Percentiles rank a stretch among this genome's conserved stretches.
Evolutionary conservation across 2,113 vertebrate species (phyloP).

Genomic region (Tetrax tetrax): DNA sequence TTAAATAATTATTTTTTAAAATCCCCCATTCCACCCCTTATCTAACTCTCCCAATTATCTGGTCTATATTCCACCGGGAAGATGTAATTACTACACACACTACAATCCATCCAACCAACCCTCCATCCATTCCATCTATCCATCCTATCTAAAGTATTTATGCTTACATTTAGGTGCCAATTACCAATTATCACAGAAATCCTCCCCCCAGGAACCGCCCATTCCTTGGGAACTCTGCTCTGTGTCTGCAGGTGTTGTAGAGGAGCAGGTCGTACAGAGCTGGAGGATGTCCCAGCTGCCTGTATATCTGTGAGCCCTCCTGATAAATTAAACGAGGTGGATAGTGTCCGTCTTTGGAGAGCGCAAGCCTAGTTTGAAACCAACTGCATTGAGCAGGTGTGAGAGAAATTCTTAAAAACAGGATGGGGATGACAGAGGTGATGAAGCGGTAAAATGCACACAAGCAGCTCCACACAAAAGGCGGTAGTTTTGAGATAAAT

Average conservation of each 20-base stretch:
- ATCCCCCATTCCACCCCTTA: neutral
- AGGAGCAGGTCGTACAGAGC: neutral
- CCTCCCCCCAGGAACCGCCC: neutral
- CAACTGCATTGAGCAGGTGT: neutral
- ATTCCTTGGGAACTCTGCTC: neutral
- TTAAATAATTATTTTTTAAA: neutral
- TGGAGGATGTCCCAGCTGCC: neutral
- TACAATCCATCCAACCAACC: neutral
- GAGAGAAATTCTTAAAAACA: neutral
- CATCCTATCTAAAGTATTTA: neutral
- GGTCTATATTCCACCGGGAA: neutral
- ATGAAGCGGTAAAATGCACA: neutral
- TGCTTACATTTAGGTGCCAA: neutral
- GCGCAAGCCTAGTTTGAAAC: neutral
- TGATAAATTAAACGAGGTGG: neutral
- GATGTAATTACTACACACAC: neutral
- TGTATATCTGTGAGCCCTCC: neutral
- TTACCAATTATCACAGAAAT: neutral
- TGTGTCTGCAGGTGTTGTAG: fast-evolving
- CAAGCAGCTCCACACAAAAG: neutral
- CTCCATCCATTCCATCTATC: neutral
- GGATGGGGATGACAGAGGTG: neutral
- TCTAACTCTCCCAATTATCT: neutral
- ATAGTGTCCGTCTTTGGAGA: neutral
- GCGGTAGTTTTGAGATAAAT: neutral